These are phyloP conservation scores for Dromococcyx pavoninus DNA, from an alignment of 2,797 vertebrate species.

Conservation along the genomic window DNA sequence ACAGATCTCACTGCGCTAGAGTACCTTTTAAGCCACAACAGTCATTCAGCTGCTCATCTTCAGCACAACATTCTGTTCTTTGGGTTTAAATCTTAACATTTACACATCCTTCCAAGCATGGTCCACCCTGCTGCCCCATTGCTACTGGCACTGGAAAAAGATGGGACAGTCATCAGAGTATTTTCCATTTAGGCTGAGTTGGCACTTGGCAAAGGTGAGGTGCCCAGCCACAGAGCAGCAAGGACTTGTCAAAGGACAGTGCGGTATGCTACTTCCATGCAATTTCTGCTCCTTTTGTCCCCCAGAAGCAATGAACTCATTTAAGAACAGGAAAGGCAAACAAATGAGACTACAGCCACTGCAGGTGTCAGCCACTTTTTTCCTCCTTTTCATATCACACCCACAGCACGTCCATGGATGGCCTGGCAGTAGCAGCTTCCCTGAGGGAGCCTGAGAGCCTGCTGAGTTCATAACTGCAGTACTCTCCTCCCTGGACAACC, in stretches of 20 bases:
- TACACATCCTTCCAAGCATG: background rate
- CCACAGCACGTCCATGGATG: background rate
- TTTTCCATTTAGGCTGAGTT: background rate
- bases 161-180: background rate
- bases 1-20: background rate
- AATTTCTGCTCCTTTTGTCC: background rate
- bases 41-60: background rate
- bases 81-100: background rate
- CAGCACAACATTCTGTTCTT: background rate
- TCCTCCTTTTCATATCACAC: background rate
- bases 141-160: background rate
- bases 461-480: background rate
- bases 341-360: background rate
- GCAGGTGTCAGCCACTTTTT: conserved; percentile 10
- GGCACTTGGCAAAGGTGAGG: background rate
- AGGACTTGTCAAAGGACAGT: background rate
- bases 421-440: background rate
- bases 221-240: background rate
- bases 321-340: conserved; percentile 24
- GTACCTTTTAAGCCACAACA: background rate
- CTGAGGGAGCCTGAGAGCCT: background rate
- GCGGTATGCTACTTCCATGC: background rate
- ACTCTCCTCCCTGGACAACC: background rate
- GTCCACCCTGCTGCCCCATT: background rate
- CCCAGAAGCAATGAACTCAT: background rate